Percentiles rank a stretch among this genome's conserved stretches.
Conservation (phyloP, 2,113 vertebrate species). For the Collichthys lucidus region DNA sequence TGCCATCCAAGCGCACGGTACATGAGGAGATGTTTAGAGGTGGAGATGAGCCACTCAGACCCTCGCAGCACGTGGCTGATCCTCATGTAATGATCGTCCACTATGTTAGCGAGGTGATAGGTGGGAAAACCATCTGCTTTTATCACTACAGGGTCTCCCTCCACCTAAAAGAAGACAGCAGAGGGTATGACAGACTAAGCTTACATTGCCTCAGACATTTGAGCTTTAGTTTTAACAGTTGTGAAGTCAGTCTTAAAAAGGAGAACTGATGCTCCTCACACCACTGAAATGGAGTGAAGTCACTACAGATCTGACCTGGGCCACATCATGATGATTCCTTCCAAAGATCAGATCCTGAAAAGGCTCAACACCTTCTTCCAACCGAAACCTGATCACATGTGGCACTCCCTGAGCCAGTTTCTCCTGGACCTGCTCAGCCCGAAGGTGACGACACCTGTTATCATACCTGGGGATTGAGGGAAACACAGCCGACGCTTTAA, state of each 20-base stretch:
- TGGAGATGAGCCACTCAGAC: constrained; percentile 94
- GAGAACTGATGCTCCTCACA: background rate
- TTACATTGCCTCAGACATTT: background rate
- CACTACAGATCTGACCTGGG: constrained; percentile 63
- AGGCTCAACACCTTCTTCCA: constrained; percentile 83
- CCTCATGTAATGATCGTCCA: constrained; percentile 93
- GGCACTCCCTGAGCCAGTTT: constrained; percentile 79
- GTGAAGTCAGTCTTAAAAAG: background rate
- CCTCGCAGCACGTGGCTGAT: constrained; percentile 95
- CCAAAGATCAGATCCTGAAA: constrained; percentile 93
- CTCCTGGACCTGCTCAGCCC: constrained; percentile 82
- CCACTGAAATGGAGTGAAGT: background rate
- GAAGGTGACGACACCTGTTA: constrained; percentile 92
- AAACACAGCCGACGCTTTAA: background rate
- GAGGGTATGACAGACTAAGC: background rate
- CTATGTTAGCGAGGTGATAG: constrained; percentile 95
- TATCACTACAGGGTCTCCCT: constrained; percentile 94
- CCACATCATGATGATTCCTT: constrained; percentile 91
- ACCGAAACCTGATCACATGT: constrained; percentile 88
- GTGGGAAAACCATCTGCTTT: constrained; percentile 96
- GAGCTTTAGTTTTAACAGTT: background rate
- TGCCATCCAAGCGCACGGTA: constrained; percentile 91
- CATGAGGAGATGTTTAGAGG: constrained; percentile 94
- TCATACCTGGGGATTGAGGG: constrained; percentile 87
- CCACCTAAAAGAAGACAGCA: constrained; percentile 76